These are phyloP conservation scores for Rousettus leschenaultii DNA, from an alignment of 2,113 vertebrate genomes.

Conservation along the genomic window DNA sequence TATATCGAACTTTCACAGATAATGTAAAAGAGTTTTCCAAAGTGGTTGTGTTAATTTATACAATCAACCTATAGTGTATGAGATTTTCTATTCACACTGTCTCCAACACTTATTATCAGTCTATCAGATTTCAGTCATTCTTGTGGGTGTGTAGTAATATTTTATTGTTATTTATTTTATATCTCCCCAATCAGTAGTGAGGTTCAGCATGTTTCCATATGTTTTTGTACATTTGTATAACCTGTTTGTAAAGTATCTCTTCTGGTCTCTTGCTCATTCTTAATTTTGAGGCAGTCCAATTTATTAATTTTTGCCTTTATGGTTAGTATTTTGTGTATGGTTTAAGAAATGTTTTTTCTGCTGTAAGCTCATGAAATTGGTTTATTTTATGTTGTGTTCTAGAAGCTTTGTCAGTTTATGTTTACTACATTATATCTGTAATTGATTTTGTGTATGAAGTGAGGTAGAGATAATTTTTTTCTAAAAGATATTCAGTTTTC, in stretches of 20 bases:
- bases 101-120: not conserved
- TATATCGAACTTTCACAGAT: not conserved
- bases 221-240: not conserved
- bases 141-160: not conserved
- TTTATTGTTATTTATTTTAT: not conserved
- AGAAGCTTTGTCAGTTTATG: not conserved
- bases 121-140: not conserved
- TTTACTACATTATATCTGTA: not conserved
- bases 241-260: not conserved
- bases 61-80: not conserved
- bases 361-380: not conserved
- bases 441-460: not conserved
- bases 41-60: not conserved
- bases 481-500: not conserved
- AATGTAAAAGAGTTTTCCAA: slow-evolving; percentile 14
- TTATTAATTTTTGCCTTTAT: not conserved
- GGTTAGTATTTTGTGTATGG: not conserved
- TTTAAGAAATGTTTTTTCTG: not conserved
- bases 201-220: not conserved
- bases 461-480: not conserved
- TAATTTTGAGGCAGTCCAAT: not conserved
- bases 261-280: not conserved
- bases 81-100: not conserved
- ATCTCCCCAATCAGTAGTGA: not conserved
- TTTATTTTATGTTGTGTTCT: not conserved